Evolutionary conservation across 37 sponge, comb jelly and placozoan genomes (phyloP).

Genomic region (Crambe crambe): DNA sequence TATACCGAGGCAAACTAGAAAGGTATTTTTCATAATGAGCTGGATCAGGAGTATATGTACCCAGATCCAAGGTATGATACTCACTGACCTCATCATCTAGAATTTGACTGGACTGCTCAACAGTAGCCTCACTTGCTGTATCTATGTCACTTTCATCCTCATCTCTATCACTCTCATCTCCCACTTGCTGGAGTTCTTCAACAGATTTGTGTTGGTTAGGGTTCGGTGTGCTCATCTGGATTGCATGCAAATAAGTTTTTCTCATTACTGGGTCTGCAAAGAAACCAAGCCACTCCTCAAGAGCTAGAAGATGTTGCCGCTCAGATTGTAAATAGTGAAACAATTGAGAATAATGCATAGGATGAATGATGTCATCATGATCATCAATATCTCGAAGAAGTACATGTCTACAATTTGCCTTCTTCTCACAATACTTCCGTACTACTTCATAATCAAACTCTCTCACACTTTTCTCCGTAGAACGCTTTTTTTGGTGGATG

Average conservation of each 20-base stretch:
- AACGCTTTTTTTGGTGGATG: neutral
- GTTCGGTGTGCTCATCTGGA: no score
- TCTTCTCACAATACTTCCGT: neutral
- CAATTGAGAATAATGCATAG: no score
- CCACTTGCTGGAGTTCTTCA: neutral
- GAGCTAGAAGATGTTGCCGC: neutral
- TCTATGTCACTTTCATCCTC: neutral
- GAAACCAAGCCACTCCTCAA: constrained; percentile 41
- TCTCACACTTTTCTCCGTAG: neutral
- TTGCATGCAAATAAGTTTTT: neutral
- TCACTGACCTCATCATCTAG: neutral
- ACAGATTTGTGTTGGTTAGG: no score
- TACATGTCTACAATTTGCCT: neutral
- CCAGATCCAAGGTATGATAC: neutral
- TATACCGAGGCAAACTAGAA: no score
- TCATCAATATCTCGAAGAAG: neutral
- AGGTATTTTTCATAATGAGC: neutral
- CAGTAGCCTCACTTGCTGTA: constrained; percentile 23
- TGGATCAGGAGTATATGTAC: neutral
- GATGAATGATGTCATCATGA: neutral
- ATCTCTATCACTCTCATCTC: neutral
- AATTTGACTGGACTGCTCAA: neutral
- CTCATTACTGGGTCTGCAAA: neutral
- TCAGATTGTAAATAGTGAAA: no score
- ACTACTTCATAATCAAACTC: neutral